These are phyloP conservation scores for Stichodactyla mertensii DNA, from an alignment of 64 coral and sea anemone species.

Conservation along the genomic window DNA sequence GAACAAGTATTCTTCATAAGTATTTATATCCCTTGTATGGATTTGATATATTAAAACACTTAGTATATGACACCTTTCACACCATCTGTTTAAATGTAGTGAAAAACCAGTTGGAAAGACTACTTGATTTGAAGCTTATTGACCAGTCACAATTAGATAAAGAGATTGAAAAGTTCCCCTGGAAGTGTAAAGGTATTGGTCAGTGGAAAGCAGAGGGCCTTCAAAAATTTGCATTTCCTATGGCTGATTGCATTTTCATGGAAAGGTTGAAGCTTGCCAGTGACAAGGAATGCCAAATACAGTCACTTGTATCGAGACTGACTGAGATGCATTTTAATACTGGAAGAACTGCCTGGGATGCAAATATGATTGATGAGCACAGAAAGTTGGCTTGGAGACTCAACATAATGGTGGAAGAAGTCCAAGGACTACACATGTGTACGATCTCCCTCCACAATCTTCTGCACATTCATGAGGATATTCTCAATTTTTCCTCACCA, in stretches of 20 bases:
- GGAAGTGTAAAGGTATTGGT: conserved; percentile 35
- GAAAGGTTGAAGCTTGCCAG: conserved; percentile 33
- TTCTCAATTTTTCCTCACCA: conserved; percentile 1
- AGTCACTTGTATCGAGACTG: conserved; percentile 38
- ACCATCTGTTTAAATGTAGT: conserved; percentile 54
- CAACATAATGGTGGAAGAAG: conserved; percentile 55
- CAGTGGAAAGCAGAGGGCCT: conserved; percentile 56
- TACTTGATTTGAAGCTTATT: conserved; percentile 43
- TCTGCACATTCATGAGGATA: conserved; percentile 35
- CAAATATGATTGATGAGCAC: conserved; percentile 56
- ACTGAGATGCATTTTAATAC: conserved; percentile 60
- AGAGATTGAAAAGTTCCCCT: conserved; percentile 68
- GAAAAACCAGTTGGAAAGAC: conserved; percentile 42
- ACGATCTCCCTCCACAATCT: conserved; percentile 39
- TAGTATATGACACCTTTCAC: conserved; percentile 62
- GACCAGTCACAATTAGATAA: conserved; percentile 48
- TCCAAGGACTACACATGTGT: conserved; percentile 49
- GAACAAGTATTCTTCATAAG: conserved; percentile 36
- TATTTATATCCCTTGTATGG: conserved; percentile 39
- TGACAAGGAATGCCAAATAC: conserved; percentile 40
- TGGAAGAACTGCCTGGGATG: conserved; percentile 56
- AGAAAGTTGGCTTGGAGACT: conserved; percentile 36
- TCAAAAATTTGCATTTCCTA: conserved; percentile 58
- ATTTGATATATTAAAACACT: conserved; percentile 53
- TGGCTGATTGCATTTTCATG: conserved; percentile 54